Base-by-base conservation (phyloP, 2,888 invertebrate species). In the Ariolimax columbianus region DNA sequence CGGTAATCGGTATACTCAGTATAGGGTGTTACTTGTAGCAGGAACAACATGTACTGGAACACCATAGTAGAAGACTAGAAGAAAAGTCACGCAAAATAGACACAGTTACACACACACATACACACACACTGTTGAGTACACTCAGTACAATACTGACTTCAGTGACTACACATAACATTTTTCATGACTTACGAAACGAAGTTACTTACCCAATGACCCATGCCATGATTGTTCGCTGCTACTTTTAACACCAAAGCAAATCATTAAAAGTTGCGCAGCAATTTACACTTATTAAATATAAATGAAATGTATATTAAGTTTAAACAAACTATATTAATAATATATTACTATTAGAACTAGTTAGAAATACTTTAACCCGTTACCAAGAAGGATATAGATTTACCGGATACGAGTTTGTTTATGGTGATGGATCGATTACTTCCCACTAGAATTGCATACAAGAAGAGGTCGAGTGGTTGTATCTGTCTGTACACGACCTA, bases 341-440 rank as follows among this genome's bases (percentile, higher is more conserved):
- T 11, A 66, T 66, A 66, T 33, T 23, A 30, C 66, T 33, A 33
- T 7, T 33, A 33, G 33, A 33, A 11, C 9, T 11, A 66, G 66
- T 33, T 66, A 11, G 1, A 33, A 66, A 1, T 33, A 66, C 33
- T 66, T 30, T 17, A 33, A 66, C 33, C 73, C 73, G 73, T 43
- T 73, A 73, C 73, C 14, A 73, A 43, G 43, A 73, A 73, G 11
- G 40, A 73, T 14, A 43, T 11, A n/a, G 0, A 26, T 7, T 43
- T n/a, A 43, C 73, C 73, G 73, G 73, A 73, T 73, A 47, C n/a
- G n/a, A n/a, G 73, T 73, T 73, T 73, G 73, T 73, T 73, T 73
- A 73, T 73, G 3, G 73, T 73, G 9, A 43, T 26, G 40, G 73
- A 14, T 73, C 73, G 73, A 73, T 26, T 73, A 73, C 40, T 43